Evolutionary conservation across 2,888 invertebrate species (phyloP).

Genomic region (Pristionchus maxplancki): DNA sequence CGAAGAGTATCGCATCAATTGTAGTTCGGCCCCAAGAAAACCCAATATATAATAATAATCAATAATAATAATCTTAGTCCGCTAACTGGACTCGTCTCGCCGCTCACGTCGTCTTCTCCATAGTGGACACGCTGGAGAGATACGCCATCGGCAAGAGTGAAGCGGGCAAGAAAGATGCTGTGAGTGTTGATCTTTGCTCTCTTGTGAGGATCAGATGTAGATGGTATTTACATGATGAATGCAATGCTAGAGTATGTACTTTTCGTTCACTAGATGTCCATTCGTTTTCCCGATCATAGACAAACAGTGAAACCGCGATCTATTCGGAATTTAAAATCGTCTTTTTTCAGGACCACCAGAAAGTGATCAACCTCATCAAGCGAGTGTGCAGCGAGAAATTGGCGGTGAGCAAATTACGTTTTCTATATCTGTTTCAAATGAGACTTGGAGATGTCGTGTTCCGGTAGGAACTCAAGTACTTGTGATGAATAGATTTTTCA

Average conservation of each 20-base stretch:
- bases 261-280: too few relatives aligned
- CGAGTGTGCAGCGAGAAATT: slow-evolving; percentile 39
- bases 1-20: too few relatives aligned
- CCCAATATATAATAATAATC: too few relatives aligned
- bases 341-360: slow-evolving; percentile 51
- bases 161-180: slow-evolving; percentile 7
- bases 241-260: too few relatives aligned
- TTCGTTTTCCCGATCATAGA: too few relatives aligned
- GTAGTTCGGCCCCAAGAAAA: too few relatives aligned
- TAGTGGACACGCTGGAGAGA: slow-evolving; percentile 54
- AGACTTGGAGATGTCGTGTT: background rate
- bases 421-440: background rate
- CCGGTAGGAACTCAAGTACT: background rate
- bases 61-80: slow-evolving; percentile 24
- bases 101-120: slow-evolving; percentile 58
- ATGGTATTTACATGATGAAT: background rate
- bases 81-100: slow-evolving; percentile 54
- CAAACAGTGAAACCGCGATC: too few relatives aligned
- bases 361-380: slow-evolving; percentile 44
- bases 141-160: slow-evolving; percentile 51
- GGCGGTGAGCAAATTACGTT: background rate
- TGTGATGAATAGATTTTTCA: background rate
- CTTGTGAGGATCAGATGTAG: too few relatives aligned
- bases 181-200: slow-evolving; percentile 23
- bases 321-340: background rate